Conservation (phyloP, 1,140 invertebrate genomes). For the Aphaenogaster rudis region DNA sequence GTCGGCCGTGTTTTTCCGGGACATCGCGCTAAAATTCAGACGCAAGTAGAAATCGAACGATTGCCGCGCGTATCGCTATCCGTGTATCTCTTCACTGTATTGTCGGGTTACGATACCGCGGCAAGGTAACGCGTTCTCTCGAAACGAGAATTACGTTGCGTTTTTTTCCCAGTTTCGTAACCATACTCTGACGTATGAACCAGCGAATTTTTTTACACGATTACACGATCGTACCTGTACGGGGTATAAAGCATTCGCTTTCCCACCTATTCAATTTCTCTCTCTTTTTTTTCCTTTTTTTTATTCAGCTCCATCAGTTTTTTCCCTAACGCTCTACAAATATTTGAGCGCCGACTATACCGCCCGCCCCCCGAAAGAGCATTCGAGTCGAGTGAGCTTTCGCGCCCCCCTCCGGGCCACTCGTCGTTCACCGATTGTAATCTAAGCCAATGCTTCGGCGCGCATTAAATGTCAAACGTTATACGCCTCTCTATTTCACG, state of each 20-base stretch:
- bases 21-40: constrained; percentile 61
- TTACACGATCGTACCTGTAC: constrained; percentile 60
- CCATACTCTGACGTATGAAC: constrained; percentile 34
- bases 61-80: constrained; percentile 30
- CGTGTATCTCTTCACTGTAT: constrained; percentile 48
- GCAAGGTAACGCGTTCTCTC: constrained; percentile 50
- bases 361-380: constrained; percentile 68
- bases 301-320: constrained; percentile 69
- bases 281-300: constrained; percentile 46
- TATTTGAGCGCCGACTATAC: constrained; percentile 74
- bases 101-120: constrained; percentile 50
- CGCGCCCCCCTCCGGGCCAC: constrained; percentile 68
- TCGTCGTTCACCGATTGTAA: constrained; percentile 76
- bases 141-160: constrained; percentile 45
- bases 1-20: constrained; percentile 37
- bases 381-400: constrained; percentile 79
- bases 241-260: constrained; percentile 62
- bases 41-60: constrained; percentile 60
- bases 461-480: constrained; percentile 82
- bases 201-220: constrained; percentile 63
- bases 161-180: constrained; percentile 35
- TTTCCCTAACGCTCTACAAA: constrained; percentile 77
- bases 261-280: constrained; percentile 75
- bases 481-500: constrained; percentile 72
- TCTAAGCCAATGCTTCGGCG: constrained; percentile 76